Evolutionary conservation across 2,797 vertebrate species (phyloP).

Genomic region (Sebastes minor): DNA sequence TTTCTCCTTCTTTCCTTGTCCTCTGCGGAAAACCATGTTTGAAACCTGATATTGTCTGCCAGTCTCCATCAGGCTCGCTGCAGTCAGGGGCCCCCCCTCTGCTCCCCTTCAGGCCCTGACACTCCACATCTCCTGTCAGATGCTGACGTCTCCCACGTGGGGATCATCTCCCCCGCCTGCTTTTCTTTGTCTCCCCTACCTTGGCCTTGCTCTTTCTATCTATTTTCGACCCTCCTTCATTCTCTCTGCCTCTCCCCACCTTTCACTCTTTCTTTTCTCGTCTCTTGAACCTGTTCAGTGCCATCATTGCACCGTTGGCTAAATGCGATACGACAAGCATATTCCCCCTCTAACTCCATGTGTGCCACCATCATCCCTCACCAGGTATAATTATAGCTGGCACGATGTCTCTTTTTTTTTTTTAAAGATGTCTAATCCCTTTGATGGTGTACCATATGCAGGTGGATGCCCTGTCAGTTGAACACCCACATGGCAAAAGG

Average conservation of each 20-base stretch:
- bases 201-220: neutral
- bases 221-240: slow-evolving; percentile 19
- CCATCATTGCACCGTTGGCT: slow-evolving; percentile 39
- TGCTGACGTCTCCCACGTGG: slow-evolving; percentile 24
- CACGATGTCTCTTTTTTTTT: slow-evolving; percentile 20
- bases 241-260: neutral
- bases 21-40: slow-evolving; percentile 25
- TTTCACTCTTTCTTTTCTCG: slow-evolving; percentile 24
- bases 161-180: slow-evolving; percentile 6
- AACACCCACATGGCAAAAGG: slow-evolving; percentile 2
- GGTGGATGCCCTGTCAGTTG: slow-evolving; percentile 28
- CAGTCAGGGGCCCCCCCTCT: neutral
- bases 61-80: slow-evolving; percentile 40
- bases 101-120: slow-evolving; percentile 9
- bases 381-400: slow-evolving; percentile 60
- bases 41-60: slow-evolving; percentile 56
- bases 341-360: slow-evolving; percentile 53
- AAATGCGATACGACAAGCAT: slow-evolving; percentile 72
- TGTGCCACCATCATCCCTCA: slow-evolving; percentile 51
- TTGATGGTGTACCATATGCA: slow-evolving; percentile 50
- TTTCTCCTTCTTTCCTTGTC: slow-evolving; percentile 4
- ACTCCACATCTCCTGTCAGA: slow-evolving; percentile 48
- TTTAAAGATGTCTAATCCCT: slow-evolving; percentile 37
- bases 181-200: slow-evolving; percentile 3
- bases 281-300: slow-evolving; percentile 40